A percentile compares a stretch with the other conserved stretches of the same genome.
phyloP scores from a whole-genome alignment of 2,888 invertebrate genomes.

The Leptothorax acervorum region DNA sequence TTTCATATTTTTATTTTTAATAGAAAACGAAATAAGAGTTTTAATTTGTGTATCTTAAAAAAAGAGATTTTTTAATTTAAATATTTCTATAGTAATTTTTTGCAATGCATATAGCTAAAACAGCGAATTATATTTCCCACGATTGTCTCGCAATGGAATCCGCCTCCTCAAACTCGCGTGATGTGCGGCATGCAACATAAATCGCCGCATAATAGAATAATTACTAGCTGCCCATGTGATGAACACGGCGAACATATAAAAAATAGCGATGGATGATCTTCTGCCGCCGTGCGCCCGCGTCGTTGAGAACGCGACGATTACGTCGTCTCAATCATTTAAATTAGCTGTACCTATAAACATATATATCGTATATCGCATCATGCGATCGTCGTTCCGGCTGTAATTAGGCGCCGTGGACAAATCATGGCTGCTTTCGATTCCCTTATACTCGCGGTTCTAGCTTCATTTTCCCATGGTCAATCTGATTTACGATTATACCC shows the following conservation, averaged over 20 bases:
- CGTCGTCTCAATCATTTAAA: constrained; percentile 74
- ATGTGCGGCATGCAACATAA: constrained; percentile 68
- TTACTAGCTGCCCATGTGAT: constrained; percentile 71
- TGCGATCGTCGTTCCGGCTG: constrained; percentile 72
- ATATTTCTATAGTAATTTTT: neutral
- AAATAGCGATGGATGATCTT: constrained; percentile 32
- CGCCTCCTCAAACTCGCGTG: constrained; percentile 64
- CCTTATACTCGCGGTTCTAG: constrained; percentile 23
- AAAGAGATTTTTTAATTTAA: neutral
- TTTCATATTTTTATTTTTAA: neutral
- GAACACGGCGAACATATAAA: constrained; percentile 35
- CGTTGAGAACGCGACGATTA: constrained; percentile 69
- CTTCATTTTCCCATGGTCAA: constrained; percentile 75
- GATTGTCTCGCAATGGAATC: neutral
- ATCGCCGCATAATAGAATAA: constrained; percentile 80
- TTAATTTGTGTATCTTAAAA: neutral
- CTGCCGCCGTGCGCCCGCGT: constrained; percentile 8
- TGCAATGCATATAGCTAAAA: neutral
- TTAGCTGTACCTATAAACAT: constrained; percentile 67
- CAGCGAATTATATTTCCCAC: constrained; percentile 26
- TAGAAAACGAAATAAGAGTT: neutral
- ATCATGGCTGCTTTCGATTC: constrained; percentile 70
- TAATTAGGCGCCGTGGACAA: constrained; percentile 77
- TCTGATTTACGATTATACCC: constrained; percentile 77
- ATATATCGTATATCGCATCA: constrained; percentile 68